Percentiles rank a stretch among this genome's conserved stretches.
Evolutionary conservation across 2,888 invertebrate genomes (phyloP).

Genomic region (Tenthredo distinguenda): DNA sequence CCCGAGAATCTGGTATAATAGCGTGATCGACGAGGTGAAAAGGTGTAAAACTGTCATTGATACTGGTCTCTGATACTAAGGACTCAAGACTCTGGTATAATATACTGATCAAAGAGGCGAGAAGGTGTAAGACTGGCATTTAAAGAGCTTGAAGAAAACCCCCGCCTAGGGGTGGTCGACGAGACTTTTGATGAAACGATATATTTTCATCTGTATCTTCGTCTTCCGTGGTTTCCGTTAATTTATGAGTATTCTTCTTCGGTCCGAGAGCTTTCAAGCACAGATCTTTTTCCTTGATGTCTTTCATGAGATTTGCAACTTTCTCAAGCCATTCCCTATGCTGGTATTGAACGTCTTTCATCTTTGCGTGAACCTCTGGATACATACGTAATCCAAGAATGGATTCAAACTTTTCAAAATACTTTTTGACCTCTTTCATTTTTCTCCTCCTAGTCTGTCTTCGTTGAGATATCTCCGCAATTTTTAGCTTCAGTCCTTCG

Average conservation of each 20-base stretch:
- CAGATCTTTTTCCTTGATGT: slow-evolving; percentile 13
- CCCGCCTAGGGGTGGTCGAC: slow-evolving; percentile 40
- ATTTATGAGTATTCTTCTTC: background rate
- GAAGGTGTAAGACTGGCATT: background rate
- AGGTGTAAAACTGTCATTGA: too few relatives aligned
- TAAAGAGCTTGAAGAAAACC: slow-evolving; percentile 44
- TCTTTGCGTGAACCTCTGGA: slow-evolving; percentile 27
- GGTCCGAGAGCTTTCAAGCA: background rate
- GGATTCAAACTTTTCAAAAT: slow-evolving; percentile 33
- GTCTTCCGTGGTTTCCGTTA: slow-evolving; percentile 20
- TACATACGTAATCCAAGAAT: slow-evolving; percentile 32
- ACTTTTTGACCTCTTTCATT: slow-evolving; percentile 11
- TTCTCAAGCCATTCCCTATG: slow-evolving; percentile 34
- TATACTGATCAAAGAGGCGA: too few relatives aligned
- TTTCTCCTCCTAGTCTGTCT: slow-evolving; percentile 9
- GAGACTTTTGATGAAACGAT: slow-evolving; percentile 5
- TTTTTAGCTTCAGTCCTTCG: slow-evolving; percentile 10
- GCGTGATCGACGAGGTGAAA: too few relatives aligned
- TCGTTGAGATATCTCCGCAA: background rate
- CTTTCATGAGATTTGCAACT: background rate
- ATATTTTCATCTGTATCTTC: slow-evolving; percentile 36
- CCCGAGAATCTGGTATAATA: too few relatives aligned
- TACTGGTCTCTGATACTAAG: too few relatives aligned
- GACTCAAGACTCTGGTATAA: too few relatives aligned
- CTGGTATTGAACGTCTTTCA: slow-evolving; percentile 8